phyloP scores from a whole-genome alignment of 2,113 vertebrate genomes.

The Neomonachus schauinslandi region DNA sequence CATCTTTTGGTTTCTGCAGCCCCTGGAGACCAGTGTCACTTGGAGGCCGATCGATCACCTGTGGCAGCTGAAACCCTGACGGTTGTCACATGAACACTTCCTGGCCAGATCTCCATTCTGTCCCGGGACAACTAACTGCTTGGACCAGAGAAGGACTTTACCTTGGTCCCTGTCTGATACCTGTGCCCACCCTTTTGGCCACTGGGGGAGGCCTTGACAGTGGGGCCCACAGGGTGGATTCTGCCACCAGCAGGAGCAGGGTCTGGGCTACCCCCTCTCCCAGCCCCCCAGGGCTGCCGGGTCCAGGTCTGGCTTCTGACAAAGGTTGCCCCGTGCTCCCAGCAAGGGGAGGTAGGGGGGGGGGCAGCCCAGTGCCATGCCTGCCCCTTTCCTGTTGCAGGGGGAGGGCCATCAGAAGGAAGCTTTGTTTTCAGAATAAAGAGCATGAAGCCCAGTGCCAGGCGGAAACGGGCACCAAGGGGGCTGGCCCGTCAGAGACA shows the following conservation, averaged over 20 bases:
- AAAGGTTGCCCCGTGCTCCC: neutral
- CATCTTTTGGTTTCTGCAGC: neutral
- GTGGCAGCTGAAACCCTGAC: neutral
- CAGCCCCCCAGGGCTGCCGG: neutral
- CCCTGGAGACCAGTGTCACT: neutral
- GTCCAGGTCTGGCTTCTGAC: neutral
- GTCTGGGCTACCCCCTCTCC: neutral
- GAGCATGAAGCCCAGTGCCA: conserved; percentile 57
- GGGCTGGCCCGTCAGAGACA: neutral
- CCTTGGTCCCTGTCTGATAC: neutral
- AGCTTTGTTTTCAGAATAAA: conserved; percentile 73
- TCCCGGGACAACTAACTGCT: neutral
- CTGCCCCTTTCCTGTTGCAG: conserved; percentile 56
- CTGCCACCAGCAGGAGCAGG: neutral
- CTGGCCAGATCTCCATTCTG: neutral
- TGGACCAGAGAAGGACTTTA: neutral
- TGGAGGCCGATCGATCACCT: neutral
- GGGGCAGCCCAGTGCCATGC: neutral
- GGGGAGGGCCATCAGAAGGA: conserved; percentile 50
- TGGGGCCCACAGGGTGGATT: neutral
- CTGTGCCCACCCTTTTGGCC: neutral
- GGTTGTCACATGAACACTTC: neutral
- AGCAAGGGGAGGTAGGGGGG: neutral
- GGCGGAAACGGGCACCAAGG: conserved; percentile 64
- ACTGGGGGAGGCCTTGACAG: neutral